Evolutionary conservation across 2,888 invertebrate species (phyloP), one percentile per base, ranked within the genome.

Genomic region (Tineola bisselliella): DNA sequence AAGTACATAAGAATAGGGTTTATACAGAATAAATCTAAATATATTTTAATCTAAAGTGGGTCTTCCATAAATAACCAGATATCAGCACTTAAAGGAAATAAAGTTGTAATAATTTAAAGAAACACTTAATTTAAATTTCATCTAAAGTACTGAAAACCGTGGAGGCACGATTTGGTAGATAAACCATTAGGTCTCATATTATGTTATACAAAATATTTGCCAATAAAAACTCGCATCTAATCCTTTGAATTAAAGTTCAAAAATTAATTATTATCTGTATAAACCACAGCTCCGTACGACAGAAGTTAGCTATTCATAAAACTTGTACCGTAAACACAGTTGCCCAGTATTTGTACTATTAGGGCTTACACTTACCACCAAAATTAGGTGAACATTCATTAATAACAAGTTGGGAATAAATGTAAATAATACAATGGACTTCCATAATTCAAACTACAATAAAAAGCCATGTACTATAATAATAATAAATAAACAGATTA

Each of bases 221-320:
- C 10, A 31, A 8, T 31, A 10, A 31, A 38, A 38, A 12, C 10
- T 38, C 38, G 10, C 3, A 4, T 38, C 38, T 12, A 38, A 38
- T 12, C 6, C 38, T n/a, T 38, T 38, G 10, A 3, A n/a, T 6
- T 38, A 38, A 12, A 10, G 38, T 38, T 38, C 2, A 38, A 38
- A 38, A 10, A 12, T n/a, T 38, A 38, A 38, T 6, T 38, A 38
- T 38, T 10, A 10, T 38, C 10, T 1, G 10, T 10, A 2, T 38
- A 38, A n/a, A 3, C 10, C 10, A 10, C 38, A 38, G 38, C 2
- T 12, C 38, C 1, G 38, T 38, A 48, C 48, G 48, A 6, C 17
- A 48, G 48, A 48, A 48, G 48, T 48, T 48, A 48, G 48, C 48
- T 48, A 48, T 48, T 48, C 48, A 48, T 48, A 48, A 48, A 48